Percentiles rank a stretch among this genome's conserved stretches.
These are phyloP conservation scores for Egretta garzetta DNA, from an alignment of 2,113 vertebrate genomes.

Conservation along the genomic window DNA sequence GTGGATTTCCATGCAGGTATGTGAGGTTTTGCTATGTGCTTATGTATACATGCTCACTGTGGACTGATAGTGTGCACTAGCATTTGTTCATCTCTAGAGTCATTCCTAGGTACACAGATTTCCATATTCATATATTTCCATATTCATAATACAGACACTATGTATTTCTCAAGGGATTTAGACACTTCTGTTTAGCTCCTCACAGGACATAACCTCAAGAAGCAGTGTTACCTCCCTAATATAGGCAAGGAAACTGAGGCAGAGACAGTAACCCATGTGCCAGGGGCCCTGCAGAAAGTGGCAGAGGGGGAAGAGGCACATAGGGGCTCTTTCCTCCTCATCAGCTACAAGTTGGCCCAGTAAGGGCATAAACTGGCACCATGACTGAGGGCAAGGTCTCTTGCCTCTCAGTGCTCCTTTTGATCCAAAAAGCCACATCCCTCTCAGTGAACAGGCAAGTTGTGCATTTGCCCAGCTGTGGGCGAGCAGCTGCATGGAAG, in stretches of 20 bases:
- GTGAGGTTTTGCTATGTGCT: not conserved
- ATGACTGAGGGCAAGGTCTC: not conserved
- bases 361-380: not conserved
- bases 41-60: no score
- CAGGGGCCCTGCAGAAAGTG: not conserved
- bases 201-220: not conserved
- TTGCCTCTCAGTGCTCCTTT: not conserved
- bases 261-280: not conserved
- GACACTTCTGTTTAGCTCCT: not conserved
- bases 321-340: not conserved
- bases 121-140: not conserved
- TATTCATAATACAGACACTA: not conserved
- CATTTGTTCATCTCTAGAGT: not conserved
- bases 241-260: not conserved
- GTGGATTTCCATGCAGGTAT: not conserved
- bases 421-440: not conserved
- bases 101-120: not conserved
- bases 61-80: not conserved
- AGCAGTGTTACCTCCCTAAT: not conserved
- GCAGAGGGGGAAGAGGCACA: not conserved
- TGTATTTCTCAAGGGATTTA: not conserved
- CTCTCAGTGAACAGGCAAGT: not conserved
- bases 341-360: not conserved
- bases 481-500: not conserved
- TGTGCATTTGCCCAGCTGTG: not conserved